Percentiles rank a stretch among this genome's conserved stretches.
phyloP scores from a whole-genome alignment of 2,113 vertebrate genomes.

The Cyanoderma ruficeps region DNA sequence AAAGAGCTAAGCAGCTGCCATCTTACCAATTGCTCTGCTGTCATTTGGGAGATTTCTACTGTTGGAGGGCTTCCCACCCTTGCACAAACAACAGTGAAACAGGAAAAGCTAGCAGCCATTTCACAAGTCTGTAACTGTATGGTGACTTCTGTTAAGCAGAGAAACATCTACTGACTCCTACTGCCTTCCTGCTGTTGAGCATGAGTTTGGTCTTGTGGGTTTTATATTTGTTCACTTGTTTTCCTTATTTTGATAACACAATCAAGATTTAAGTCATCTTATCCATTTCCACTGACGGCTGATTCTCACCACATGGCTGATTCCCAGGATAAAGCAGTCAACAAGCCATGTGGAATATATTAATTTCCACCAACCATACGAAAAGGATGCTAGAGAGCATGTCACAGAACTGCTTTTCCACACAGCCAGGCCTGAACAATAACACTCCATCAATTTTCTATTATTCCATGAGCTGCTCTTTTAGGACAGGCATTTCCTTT shows the following conservation, averaged over 20 bases:
- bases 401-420: not conserved
- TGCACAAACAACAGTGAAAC: slow-evolving; percentile 21
- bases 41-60: slow-evolving; percentile 24
- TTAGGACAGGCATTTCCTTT: not conserved
- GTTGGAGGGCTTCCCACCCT: slow-evolving; percentile 37
- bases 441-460: not conserved
- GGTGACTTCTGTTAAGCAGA: not conserved
- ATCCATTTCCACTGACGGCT: not conserved
- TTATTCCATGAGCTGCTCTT: not conserved
- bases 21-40: slow-evolving; percentile 46
- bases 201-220: not conserved
- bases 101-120: slow-evolving; percentile 27
- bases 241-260: not conserved
- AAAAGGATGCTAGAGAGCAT: not conserved
- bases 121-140: not conserved
- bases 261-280: not conserved
- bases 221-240: not conserved
- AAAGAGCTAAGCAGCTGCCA: slow-evolving; percentile 57
- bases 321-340: not conserved
- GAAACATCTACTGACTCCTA: not conserved
- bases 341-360: not conserved
- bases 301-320: not conserved
- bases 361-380: not conserved
- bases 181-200: not conserved
- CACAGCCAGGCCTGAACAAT: not conserved